Base-by-base conservation (phyloP, 2,113 vertebrate genomes). In the Crocuta crocuta region DNA sequence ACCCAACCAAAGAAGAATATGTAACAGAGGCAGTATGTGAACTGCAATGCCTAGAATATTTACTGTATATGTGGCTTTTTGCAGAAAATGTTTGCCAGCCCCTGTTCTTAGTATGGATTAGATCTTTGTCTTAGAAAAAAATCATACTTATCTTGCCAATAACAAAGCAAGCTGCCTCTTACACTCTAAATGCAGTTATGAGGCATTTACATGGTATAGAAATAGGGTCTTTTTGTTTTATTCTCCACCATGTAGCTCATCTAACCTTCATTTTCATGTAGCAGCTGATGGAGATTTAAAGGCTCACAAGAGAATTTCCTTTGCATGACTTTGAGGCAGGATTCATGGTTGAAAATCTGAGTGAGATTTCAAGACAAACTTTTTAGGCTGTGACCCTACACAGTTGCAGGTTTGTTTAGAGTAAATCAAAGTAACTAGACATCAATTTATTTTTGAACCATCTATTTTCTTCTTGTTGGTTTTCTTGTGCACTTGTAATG, bases 391-490 rank as follows among this genome's bases (percentile, higher is more conserved):
- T 1, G 3, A 97, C 78, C 1, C 39, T 84, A 87, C 1, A 15
- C 2, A 89, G 16, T 68, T 79, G 63, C 70, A 94, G 95, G 71
- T 63, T 97, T 84, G 0, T 88, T 98, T 96, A 92, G 88, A 96
- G 66, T 88, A 94, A 98, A 96, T 92, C 70, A 94, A 98, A 97
- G 89, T 73, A 82, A 63, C 1, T 66, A 43, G 65, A 68, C 13
- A n/a, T 81, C 76, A 63, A 2, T 92, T 71, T 90, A 83, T 97
- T 90, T 97, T 96, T 33, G 16, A 94, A 82, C 28, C 33, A 68
- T 24, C 39, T 97, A 48, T 94, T 96, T 98, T 97, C 45, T 45
- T 97, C 81, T 93, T 80, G 43, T 93, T 97, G 70, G 78, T 95
- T 94, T 97, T 89, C 84, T 95, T 58, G 24, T 94, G 80, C 53